Evolutionary conservation across 2,113 vertebrate genomes (phyloP).

Genomic region (Rhinogobius similis): DNA sequence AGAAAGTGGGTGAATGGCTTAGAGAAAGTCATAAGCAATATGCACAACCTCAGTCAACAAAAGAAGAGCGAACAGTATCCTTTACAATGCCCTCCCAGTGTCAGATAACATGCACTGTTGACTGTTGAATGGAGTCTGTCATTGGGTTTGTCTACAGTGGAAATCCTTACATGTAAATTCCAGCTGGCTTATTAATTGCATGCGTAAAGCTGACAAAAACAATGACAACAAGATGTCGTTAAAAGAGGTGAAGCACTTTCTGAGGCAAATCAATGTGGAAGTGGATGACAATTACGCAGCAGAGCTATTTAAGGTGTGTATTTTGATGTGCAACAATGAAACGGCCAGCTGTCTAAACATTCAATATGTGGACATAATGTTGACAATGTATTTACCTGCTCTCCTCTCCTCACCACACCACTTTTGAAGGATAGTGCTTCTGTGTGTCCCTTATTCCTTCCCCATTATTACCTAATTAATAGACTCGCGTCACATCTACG

Average conservation of each 20-base stretch:
- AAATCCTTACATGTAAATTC: conserved; percentile 78
- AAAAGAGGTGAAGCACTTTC: conserved; percentile 91
- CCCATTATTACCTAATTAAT: not conserved
- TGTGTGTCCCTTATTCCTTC: too few relatives aligned
- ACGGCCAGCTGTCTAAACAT: not conserved
- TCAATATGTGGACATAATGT: not conserved
- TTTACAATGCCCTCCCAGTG: conserved; percentile 37
- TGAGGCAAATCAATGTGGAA: conserved; percentile 90
- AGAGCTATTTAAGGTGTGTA: conserved; percentile 84
- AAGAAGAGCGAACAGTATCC: conserved; percentile 96
- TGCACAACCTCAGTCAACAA: conserved; percentile 81
- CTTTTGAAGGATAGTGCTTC: not conserved
- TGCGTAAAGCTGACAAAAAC: conserved; percentile 94
- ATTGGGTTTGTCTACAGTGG: not conserved
- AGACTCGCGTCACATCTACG: not conserved
- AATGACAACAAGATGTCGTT: conserved; percentile 93
- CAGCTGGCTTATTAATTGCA: conserved; percentile 94
- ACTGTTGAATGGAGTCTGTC: not conserved
- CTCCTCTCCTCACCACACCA: too few relatives aligned
- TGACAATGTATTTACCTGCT: not conserved
- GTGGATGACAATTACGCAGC: conserved; percentile 86
- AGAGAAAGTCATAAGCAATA: conserved; percentile 83
- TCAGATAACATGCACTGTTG: not conserved
- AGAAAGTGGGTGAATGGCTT: conserved; percentile 84
- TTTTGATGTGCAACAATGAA: not conserved